Evolutionary conservation across 2,888 invertebrate species (phyloP), one percentile per base, ranked within the genome.

Genomic region (Anodontia alba): DNA sequence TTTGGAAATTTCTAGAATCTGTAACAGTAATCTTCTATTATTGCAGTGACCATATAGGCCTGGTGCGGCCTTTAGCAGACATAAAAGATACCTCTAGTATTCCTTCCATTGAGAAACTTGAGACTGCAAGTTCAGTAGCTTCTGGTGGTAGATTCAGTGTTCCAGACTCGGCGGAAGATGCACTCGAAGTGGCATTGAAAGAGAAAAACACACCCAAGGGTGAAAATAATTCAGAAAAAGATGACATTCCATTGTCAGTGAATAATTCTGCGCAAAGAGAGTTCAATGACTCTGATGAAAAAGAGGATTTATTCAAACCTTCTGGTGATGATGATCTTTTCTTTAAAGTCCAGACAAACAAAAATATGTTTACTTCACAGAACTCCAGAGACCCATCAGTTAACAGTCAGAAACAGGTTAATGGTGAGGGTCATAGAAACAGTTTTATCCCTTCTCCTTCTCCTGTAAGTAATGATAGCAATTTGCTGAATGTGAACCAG

Each of bases 271-370:
- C 72, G 51, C 67, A 67, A 8, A 70, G 20, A 51, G 3, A 36
- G 29, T 74, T 51, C 8, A 74, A 73, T 10, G 67, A 36, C 49
- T 66, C 54, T 12, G 76, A 81, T 78, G 87, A 88, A 54, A 76
- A 68, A 3, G 88, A 88, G 33, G 89, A 90, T 38, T 68, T 90
- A 38, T 90, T 90, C 70, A 80, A 87, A 72, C 84, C 88, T 20
- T 68, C 86, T 23, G 86, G 86, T 26, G 88, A 89, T 66, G 66
- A 66, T 42, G 62, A 62, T 62, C 31, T 29, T 81, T 86, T 66
- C 82, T 86, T 78, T 43, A 76, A 68, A 70, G 33, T 62, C 33
- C 62, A 62, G 33, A 33, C 33, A 33, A 20, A 31, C 20, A 62
- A 7, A 17, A 29, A 33, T 1, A 20, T 29, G 7, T 5, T 20